These are phyloP conservation scores for Marasmarcha lunaedactyla DNA, from an alignment of 2,888 invertebrate species.

Conservation along the genomic window DNA sequence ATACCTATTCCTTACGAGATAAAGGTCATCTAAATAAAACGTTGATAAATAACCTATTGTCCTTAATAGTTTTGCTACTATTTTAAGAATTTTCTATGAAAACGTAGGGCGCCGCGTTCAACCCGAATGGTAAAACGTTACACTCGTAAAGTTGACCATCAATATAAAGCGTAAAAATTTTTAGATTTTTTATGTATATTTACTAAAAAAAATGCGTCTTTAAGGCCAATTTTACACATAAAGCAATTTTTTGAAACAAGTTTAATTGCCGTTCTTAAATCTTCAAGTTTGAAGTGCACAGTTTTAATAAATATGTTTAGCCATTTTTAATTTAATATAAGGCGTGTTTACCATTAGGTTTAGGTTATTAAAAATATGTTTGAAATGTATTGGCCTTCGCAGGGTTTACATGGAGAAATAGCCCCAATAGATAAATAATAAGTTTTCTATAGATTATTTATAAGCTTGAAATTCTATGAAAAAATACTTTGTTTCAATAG, in stretches of 20 bases:
- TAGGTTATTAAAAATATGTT: conserved; percentile 2
- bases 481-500: too few species aligned
- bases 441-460: too few species aligned
- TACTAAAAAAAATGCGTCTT: not conserved
- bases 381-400: too few species aligned
- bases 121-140: conserved; percentile 1
- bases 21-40: conserved; percentile 5
- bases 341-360: conserved; percentile 5
- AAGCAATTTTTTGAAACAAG: too few species aligned
- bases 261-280: too few species aligned
- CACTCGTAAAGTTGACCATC: conserved; percentile 3
- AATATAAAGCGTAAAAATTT: conserved; percentile 4
- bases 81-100: not conserved
- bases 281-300: conserved; percentile 5
- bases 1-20: not conserved
- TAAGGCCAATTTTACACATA: too few species aligned
- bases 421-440: not conserved
- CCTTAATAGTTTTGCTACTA: too few species aligned
- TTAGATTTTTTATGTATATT: not conserved
- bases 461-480: too few species aligned
- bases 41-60: conserved; percentile 1
- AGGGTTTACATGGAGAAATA: too few species aligned
- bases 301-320: conserved; percentile 5
- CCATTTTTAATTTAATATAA: conserved; percentile 5
- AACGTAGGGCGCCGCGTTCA: not conserved